Evolutionary conservation across 2,888 invertebrate species (phyloP).

Genomic region (Dolomedes plantarius): DNA sequence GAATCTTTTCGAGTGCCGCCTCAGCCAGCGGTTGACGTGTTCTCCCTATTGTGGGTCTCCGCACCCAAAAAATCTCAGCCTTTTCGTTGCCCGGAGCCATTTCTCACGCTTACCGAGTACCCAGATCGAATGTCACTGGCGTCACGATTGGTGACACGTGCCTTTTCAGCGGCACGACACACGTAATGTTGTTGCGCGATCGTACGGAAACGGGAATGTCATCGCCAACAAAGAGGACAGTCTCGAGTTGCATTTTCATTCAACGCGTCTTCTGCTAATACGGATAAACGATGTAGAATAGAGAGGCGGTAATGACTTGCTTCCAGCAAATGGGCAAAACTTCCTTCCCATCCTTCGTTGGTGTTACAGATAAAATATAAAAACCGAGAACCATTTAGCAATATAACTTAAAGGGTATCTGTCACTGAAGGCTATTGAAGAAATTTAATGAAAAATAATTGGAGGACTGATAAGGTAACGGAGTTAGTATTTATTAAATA

Average conservation of each 20-base stretch:
- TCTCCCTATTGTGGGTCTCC: neutral
- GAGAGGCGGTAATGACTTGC: no score
- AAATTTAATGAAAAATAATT: no score
- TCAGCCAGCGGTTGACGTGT: neutral
- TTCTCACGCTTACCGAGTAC: slow-evolving; percentile 46
- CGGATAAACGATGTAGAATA: neutral
- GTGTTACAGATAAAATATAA: no score
- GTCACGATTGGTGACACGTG: slow-evolving; percentile 41
- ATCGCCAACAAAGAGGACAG: neutral
- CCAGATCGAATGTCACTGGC: slow-evolving; percentile 34
- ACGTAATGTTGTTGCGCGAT: slow-evolving; percentile 23
- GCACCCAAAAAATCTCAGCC: neutral
- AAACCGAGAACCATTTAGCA: no score
- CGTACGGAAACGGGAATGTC: slow-evolving; percentile 21
- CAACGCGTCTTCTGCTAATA: neutral
- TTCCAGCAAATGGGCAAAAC: no score
- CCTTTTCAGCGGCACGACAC: slow-evolving; percentile 2
- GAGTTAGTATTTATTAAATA: no score
- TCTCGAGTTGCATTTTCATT: neutral
- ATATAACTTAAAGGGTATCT: no score
- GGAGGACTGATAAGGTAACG: no score
- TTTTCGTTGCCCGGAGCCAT: slow-evolving; percentile 2
- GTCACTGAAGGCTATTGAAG: no score
- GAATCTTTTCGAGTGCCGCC: no score
- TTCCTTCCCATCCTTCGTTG: no score